A percentile compares a stretch with the other conserved stretches of the same genome.
Conservation (phyloP, 1,140 invertebrate species). For the Odontomachus brunneus region DNA sequence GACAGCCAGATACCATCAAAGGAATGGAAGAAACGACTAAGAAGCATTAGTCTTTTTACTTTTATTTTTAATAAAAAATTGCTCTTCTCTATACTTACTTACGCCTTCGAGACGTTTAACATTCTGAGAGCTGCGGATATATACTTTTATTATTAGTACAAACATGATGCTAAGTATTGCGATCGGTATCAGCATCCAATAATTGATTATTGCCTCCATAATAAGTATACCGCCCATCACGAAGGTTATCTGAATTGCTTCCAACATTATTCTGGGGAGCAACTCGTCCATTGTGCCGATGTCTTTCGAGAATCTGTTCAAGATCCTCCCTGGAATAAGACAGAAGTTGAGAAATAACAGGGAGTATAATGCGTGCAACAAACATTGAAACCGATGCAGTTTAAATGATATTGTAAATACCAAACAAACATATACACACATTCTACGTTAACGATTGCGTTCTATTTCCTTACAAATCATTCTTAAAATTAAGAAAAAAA, state of each 20-base stretch:
- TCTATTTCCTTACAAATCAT: neutral
- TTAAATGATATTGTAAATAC: too few relatives aligned
- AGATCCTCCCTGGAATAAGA: constrained; percentile 86
- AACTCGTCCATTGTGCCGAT: constrained; percentile 93
- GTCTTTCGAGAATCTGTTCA: constrained; percentile 94
- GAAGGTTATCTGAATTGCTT: constrained; percentile 86
- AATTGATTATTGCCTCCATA: constrained; percentile 86
- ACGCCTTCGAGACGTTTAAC: constrained; percentile 86
- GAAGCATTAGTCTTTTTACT: too few relatives aligned
- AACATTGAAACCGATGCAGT: too few relatives aligned
- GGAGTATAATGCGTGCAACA: too few relatives aligned
- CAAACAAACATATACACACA: too few relatives aligned
- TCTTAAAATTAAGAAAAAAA: constrained; percentile 1
- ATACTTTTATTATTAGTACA: constrained; percentile 86
- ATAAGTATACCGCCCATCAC: constrained; percentile 84
- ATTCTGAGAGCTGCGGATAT: constrained; percentile 88
- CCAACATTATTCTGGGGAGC: constrained; percentile 90
- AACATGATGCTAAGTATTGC: constrained; percentile 86
- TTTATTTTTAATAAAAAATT: neutral
- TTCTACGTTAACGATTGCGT: neutral
- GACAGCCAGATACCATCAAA: too few relatives aligned
- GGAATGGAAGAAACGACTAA: too few relatives aligned
- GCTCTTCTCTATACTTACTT: constrained; percentile 77
- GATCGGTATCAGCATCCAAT: constrained; percentile 87
- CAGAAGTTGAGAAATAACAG: neutral